phyloP scores from a whole-genome alignment of 2,113 vertebrate genomes.

The Passer domesticus region DNA sequence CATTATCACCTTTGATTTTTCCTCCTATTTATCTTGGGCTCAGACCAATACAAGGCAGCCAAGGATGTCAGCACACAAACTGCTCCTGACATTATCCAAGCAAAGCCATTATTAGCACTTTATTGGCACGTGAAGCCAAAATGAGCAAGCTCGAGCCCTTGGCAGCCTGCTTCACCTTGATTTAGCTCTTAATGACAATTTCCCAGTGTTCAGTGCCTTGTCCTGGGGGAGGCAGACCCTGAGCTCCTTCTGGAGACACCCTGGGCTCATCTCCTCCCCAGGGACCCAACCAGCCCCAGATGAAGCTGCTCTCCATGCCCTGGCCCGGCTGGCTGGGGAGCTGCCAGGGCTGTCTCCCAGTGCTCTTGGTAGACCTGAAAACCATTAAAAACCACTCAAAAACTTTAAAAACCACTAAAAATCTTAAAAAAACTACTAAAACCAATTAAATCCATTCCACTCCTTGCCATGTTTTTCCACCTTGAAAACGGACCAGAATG shows the following conservation, averaged over 20 bases:
- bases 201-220: fast-evolving
- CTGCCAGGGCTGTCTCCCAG: not conserved
- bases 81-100: not conserved
- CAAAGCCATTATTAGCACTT: not conserved
- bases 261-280: not conserved
- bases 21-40: not conserved
- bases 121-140: fast-evolving
- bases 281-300: fast-evolving
- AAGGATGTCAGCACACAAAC: not conserved
- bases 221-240: fast-evolving
- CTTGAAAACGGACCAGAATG: fast-evolving
- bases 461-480: fast-evolving
- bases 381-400: not conserved
- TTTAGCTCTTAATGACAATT: not conserved
- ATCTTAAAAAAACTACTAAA: not conserved
- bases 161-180: not conserved
- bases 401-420: not conserved
- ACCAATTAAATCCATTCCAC: not conserved
- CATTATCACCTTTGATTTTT: not conserved
- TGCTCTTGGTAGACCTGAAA: not conserved
- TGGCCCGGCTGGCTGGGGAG: fast-evolving
- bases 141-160: fast-evolving
- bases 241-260: fast-evolving
- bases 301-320: fast-evolving
- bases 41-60: not conserved